Evolutionary conservation across 2,797 vertebrate genomes (phyloP).

Genomic region (Allenopithecus nigroviridis): DNA sequence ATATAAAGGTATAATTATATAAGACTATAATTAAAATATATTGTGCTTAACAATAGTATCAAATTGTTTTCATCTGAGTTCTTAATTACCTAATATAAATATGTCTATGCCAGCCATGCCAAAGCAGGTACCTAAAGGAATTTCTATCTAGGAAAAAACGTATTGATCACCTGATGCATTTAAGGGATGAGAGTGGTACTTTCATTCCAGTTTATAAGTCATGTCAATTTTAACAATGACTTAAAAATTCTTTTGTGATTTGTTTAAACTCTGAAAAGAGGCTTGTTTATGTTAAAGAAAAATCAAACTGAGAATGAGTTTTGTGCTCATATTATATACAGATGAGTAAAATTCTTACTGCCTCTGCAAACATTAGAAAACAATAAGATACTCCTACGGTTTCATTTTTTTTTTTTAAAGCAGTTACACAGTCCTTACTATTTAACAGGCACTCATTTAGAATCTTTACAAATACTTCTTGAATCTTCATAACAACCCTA

Average conservation of each 20-base stretch:
- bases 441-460: neutral
- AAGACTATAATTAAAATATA: neutral
- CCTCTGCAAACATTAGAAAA: neutral
- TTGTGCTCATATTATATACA: neutral
- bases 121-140: neutral
- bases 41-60: neutral
- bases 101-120: neutral
- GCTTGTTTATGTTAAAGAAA: conserved; percentile 31
- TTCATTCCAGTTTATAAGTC: conserved; percentile 48
- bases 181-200: neutral
- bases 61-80: conserved; percentile 29
- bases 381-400: neutral
- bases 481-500: neutral
- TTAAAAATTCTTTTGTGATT: conserved; percentile 26
- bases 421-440: neutral
- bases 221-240: neutral
- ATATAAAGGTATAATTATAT: neutral
- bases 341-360: neutral
- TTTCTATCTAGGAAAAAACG: conserved; percentile 21
- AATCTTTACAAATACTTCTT: neutral
- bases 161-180: neutral
- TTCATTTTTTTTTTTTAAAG: neutral
- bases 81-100: conserved; percentile 34
- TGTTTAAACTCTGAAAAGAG: conserved; percentile 14
- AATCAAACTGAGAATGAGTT: neutral